phyloP scores from a whole-genome alignment of 2,113 vertebrate species.

The Percina caprodes region DNA sequence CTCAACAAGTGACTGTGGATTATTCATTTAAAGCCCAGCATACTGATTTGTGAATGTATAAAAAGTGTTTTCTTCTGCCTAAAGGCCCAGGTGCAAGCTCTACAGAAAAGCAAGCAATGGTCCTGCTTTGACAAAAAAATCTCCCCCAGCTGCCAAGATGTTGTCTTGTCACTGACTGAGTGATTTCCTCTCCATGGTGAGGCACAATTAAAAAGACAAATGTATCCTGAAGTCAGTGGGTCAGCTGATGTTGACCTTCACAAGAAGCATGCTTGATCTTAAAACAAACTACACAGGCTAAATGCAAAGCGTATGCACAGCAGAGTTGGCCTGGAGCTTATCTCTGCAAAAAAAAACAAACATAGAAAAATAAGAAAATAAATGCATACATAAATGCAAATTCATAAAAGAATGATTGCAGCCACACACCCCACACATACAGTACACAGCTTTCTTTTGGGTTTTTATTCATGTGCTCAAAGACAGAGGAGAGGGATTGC shows the following conservation, averaged over 20 bases:
- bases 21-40: constrained; percentile 28
- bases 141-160: not conserved
- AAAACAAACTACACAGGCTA: constrained; percentile 1
- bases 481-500: constrained; percentile 23
- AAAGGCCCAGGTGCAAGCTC: not conserved
- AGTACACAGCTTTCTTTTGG: not conserved
- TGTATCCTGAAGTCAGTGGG: constrained; percentile 1
- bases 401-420: not conserved
- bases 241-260: constrained; percentile 14
- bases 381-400: not conserved
- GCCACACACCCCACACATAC: not conserved
- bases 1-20: not conserved
- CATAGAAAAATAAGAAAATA: constrained; percentile 26
- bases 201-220: constrained; percentile 16
- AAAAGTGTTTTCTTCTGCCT: not conserved
- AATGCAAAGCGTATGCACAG: not conserved
- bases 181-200: constrained; percentile 5
- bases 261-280: not conserved
- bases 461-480: constrained; percentile 3
- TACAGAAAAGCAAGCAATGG: constrained; percentile 13
- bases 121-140: constrained; percentile 7
- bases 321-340: constrained; percentile 1
- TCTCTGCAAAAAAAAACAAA: constrained; percentile 7
- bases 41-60: constrained; percentile 17
- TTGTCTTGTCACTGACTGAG: constrained; percentile 25